phyloP scores from a whole-genome alignment of 2,113 vertebrate species.

The Sinocyclocheilus maitianheensis region DNA sequence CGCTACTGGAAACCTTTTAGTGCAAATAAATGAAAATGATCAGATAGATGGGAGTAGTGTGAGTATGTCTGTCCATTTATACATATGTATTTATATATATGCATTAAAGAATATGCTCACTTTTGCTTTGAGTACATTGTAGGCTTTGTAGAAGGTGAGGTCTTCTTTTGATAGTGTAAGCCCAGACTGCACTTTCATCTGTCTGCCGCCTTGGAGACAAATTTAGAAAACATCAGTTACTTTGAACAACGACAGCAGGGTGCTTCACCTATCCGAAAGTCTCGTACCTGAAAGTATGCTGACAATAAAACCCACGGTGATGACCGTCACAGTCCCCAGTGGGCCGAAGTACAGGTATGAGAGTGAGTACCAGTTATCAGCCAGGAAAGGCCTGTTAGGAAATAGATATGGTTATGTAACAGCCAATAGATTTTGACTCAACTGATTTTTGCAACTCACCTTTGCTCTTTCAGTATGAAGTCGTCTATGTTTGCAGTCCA shows the following conservation, averaged over 20 bases:
- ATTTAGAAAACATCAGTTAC: not conserved
- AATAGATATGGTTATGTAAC: not conserved
- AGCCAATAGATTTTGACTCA: not conserved
- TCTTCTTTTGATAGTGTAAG: slow-evolving; percentile 71
- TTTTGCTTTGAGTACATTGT: slow-evolving; percentile 63
- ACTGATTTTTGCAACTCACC: slow-evolving; percentile 49
- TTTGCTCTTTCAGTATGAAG: not conserved
- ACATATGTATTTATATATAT: not conserved
- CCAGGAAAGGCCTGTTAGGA: slow-evolving; percentile 73
- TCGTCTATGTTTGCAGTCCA: slow-evolving; percentile 50
- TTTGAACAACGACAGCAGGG: not conserved
- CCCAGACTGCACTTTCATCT: slow-evolving; percentile 62
- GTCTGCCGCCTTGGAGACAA: slow-evolving; percentile 67
- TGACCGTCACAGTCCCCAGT: slow-evolving; percentile 77
- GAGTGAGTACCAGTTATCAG: slow-evolving; percentile 81
- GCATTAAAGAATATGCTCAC: slow-evolving; percentile 55
- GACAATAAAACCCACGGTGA: slow-evolving; percentile 77
- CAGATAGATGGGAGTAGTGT: not conserved
- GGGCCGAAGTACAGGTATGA: slow-evolving; percentile 87
- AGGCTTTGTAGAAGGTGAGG: slow-evolving; percentile 66
- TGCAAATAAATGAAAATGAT: not conserved
- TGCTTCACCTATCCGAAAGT: not conserved
- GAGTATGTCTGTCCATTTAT: not conserved
- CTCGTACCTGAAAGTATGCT: slow-evolving; percentile 81
- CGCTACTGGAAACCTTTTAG: slow-evolving; percentile 26